These are phyloP conservation scores for Alcedo atthis DNA, from an alignment of 2,797 vertebrate species.

Conservation along the genomic window DNA sequence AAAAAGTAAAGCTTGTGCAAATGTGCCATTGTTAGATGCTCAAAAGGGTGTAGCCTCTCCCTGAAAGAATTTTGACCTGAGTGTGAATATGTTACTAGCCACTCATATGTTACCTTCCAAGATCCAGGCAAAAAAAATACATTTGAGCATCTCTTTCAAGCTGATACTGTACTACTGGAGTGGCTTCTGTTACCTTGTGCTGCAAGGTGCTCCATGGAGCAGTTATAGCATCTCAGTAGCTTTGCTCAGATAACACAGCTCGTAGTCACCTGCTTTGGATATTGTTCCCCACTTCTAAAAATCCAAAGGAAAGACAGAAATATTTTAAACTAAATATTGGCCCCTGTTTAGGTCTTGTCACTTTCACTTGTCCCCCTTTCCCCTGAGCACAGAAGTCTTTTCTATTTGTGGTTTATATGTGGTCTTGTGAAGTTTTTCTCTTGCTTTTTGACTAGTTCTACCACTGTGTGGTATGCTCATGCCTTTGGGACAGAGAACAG, in stretches of 20 bases:
- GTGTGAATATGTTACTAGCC: background rate
- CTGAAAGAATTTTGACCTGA: background rate
- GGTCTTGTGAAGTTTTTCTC: constrained; percentile 10
- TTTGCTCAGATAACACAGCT: background rate
- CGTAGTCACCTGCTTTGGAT: background rate
- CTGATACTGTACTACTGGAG: background rate
- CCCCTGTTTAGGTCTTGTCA: background rate
- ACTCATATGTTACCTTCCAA: background rate
- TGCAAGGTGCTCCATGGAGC: background rate
- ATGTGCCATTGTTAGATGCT: background rate
- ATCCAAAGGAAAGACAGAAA: background rate
- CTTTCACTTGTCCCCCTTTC: background rate
- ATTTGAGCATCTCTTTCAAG: background rate
- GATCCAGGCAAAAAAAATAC: background rate
- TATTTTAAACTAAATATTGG: background rate
- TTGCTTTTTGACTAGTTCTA: background rate
- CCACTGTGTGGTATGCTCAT: background rate
- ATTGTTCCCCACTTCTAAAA: background rate
- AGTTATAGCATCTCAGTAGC: background rate
- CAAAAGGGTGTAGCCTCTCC: background rate
- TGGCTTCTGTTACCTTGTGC: background rate
- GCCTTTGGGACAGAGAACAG: background rate
- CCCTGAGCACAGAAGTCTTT: background rate
- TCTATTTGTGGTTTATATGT: background rate
- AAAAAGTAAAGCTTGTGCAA: background rate